Conservation (phyloP, 2,888 invertebrate species). For the Macaria liturata region DNA sequence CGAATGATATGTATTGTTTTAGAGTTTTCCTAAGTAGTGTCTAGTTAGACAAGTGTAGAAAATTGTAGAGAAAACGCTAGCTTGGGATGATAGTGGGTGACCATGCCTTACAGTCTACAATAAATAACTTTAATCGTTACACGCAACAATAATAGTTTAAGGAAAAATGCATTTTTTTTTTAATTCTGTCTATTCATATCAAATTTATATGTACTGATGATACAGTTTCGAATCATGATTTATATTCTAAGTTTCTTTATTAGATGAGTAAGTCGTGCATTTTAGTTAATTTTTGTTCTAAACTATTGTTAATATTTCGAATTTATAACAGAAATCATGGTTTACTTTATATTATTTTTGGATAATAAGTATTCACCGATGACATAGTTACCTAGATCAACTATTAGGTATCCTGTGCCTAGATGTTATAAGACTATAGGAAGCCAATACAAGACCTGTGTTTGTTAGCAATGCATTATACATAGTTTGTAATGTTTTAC, state of each 20-base stretch:
- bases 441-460: constrained; percentile 7
- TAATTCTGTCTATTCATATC: too few relatives aligned
- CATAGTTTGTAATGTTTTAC: constrained; percentile 29
- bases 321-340: too few relatives aligned
- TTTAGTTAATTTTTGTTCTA: constrained; percentile 1
- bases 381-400: neutral
- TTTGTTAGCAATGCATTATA: constrained; percentile 22
- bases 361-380: neutral
- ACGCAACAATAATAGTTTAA: constrained; percentile 35
- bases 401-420: neutral
- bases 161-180: constrained; percentile 29
- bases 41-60: constrained; percentile 1
- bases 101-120: constrained; percentile 26
- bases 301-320: neutral
- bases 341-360: neutral
- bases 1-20: constrained; percentile 6
- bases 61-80: constrained; percentile 15
- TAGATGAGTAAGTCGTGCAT: neutral
- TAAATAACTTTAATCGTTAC: constrained; percentile 19
- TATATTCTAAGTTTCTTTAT: too few relatives aligned
- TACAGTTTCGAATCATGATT: too few relatives aligned
- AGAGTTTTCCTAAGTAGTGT: constrained; percentile 12
- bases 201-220: too few relatives aligned
- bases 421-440: constrained; percentile 3
- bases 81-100: constrained; percentile 11